These are phyloP conservation scores for Paracanthobrama guichenoti DNA, from an alignment of 2,113 vertebrate genomes.

Conservation along the genomic window DNA sequence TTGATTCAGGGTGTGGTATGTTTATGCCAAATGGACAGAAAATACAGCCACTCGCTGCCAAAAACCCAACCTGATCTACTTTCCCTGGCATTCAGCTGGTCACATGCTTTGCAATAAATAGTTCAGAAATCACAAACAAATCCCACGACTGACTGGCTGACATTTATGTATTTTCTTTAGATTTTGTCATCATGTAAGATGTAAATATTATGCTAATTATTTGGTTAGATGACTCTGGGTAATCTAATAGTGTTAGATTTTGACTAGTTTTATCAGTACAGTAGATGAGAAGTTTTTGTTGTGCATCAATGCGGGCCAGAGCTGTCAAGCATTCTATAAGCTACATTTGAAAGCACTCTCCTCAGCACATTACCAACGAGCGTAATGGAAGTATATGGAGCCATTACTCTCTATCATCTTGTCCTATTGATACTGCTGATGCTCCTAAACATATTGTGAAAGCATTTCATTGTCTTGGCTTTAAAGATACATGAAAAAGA, in stretches of 20 bases:
- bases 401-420: slow-evolving; percentile 27
- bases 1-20: slow-evolving; percentile 16
- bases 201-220: not conserved
- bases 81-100: not conserved
- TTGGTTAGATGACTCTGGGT: not conserved
- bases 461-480: slow-evolving; percentile 28
- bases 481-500: slow-evolving; percentile 88
- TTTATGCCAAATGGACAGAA: slow-evolving; percentile 14
- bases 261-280: too few species aligned
- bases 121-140: slow-evolving; percentile 10
- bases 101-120: slow-evolving; percentile 10
- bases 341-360: slow-evolving; percentile 25
- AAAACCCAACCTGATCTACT: slow-evolving; percentile 27
- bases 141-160: not conserved
- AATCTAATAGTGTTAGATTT: not conserved
- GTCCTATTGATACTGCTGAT: slow-evolving; percentile 21
- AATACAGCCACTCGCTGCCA: slow-evolving; percentile 10
- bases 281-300: not conserved
- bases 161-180: not conserved
- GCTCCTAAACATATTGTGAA: slow-evolving; percentile 8
- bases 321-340: not conserved
- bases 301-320: not conserved
- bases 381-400: slow-evolving; percentile 40
- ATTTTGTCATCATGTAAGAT: slow-evolving; percentile 1
- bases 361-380: slow-evolving; percentile 13